A percentile compares a stretch with the other conserved stretches of the same genome.
phyloP scores from a whole-genome alignment of 2,797 vertebrate genomes.

The Phrynocephalus guinanensis region DNA sequence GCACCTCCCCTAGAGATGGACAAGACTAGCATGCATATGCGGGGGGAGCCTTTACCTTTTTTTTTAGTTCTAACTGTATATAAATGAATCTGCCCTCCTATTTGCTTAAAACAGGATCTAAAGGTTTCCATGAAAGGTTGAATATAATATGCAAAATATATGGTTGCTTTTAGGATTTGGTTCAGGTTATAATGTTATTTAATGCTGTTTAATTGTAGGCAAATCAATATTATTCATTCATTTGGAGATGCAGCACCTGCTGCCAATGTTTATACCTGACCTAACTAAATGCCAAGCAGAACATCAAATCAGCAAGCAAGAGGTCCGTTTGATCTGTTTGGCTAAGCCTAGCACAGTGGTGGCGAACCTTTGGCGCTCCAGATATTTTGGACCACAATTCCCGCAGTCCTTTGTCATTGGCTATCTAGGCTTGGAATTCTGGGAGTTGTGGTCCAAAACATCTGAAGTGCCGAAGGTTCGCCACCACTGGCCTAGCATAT shows the following conservation, averaged over 20 bases:
- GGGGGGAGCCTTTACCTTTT: no score
- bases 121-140: not conserved
- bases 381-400: no score
- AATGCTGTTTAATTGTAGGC: not conserved
- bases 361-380: no score
- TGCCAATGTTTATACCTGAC: not conserved
- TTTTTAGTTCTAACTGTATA: no score
- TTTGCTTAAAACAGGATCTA: not conserved
- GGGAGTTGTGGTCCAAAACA: no score
- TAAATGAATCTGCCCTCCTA: not conserved
- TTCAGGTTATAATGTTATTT: not conserved
- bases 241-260: not conserved
- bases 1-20: no score
- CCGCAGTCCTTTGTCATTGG: no score
- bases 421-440: no score
- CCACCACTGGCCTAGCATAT: no score
- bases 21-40: no score
- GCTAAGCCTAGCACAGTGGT: no score
- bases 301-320: not conserved
- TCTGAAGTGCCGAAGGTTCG: no score
- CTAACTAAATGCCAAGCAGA: not conserved
- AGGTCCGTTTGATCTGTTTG: not conserved
- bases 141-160: not conserved
- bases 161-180: not conserved
- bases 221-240: not conserved